Conservation (phyloP, 1,140 invertebrate species). For the Mya arenaria region DNA sequence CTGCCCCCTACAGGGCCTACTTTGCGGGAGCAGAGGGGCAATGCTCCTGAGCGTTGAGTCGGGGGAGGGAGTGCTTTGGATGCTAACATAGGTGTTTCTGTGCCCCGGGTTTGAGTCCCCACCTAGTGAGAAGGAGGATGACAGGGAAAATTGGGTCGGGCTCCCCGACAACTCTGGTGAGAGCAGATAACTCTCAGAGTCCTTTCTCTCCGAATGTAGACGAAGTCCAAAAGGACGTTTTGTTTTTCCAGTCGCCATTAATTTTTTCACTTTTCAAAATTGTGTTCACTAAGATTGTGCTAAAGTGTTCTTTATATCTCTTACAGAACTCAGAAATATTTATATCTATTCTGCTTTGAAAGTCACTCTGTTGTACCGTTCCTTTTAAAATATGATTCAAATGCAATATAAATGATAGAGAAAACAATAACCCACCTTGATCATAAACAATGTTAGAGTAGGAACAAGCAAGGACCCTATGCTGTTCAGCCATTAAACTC, state of each 20-base stretch:
- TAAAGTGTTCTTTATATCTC: neutral
- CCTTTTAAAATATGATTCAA: neutral
- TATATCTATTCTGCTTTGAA: neutral
- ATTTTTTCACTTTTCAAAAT: neutral
- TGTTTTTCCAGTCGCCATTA: conserved; percentile 23
- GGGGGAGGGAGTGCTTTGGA: neutral
- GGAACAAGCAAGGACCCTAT: too few species aligned
- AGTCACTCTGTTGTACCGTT: neutral
- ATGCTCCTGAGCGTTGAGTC: neutral
- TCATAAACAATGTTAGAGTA: too few species aligned
- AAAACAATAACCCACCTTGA: too few species aligned
- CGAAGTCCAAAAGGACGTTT: neutral
- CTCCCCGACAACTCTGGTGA: conserved; percentile 12
- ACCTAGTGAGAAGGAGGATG: neutral
- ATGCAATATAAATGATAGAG: too few species aligned
- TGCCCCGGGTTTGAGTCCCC: neutral
- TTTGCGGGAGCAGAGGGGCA: conserved; percentile 28
- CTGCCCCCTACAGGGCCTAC: neutral
- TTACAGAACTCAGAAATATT: neutral
- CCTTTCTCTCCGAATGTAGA: conserved; percentile 15
- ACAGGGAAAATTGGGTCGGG: conserved; percentile 17
- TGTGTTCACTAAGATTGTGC: neutral
- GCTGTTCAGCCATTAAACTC: too few species aligned
- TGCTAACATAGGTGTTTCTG: neutral
- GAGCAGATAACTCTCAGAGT: conserved; percentile 41